phyloP scores from a whole-genome alignment of 1,140 invertebrate species.

The Sarcophaga peregrina region DNA sequence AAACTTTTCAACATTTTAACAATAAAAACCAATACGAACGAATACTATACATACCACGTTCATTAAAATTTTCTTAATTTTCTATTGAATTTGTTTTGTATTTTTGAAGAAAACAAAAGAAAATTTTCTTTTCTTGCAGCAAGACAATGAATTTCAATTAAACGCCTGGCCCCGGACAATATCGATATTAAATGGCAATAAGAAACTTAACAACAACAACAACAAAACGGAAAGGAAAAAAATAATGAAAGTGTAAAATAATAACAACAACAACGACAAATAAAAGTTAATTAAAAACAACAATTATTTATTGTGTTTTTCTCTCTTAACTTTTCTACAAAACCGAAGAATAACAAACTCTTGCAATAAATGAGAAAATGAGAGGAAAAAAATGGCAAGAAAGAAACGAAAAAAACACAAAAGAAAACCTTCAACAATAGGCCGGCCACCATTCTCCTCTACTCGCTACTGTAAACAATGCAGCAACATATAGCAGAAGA shows the following conservation, averaged over 20 bases:
- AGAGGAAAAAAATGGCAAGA: not conserved
- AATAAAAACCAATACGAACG: too few relatives aligned
- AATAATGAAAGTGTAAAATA: not conserved
- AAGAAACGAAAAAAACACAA: not conserved
- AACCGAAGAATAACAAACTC: too few relatives aligned
- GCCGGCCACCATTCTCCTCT: not conserved
- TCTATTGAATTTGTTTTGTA: too few relatives aligned
- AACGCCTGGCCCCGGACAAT: not conserved
- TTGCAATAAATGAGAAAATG: too few relatives aligned
- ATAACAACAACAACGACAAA: not conserved
- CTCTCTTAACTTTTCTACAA: not conserved
- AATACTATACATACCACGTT: too few relatives aligned
- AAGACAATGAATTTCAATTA: slow-evolving; percentile 6
- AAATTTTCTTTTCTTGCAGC: too few relatives aligned
- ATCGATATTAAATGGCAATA: not conserved
- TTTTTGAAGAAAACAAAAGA: too few relatives aligned
- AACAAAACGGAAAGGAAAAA: not conserved
- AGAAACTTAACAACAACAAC: not conserved
- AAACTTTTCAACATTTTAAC: too few relatives aligned
- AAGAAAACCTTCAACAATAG: not conserved
- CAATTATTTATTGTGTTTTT: not conserved
- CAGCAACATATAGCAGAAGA: too few relatives aligned
- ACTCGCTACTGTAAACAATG: too few relatives aligned
- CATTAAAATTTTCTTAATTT: too few relatives aligned
- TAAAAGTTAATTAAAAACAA: not conserved